Evolutionary conservation across 2,113 vertebrate species (phyloP).

Genomic region (Rhinogobius similis): DNA sequence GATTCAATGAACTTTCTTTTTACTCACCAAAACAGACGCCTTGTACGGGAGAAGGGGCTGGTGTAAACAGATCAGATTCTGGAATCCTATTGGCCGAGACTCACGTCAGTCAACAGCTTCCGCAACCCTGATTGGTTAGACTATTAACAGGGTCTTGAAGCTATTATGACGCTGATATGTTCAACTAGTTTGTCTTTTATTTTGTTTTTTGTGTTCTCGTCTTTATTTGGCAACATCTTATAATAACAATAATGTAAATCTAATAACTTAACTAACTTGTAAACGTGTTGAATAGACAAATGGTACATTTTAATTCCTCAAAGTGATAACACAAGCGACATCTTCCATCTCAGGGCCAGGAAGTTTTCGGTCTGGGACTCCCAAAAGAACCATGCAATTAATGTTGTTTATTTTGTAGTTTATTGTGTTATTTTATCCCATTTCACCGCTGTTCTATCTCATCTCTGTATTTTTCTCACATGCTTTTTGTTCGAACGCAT

Average conservation of each 20-base stretch:
- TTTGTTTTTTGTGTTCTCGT: background rate
- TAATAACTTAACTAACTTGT: background rate
- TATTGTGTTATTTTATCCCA: too few relatives aligned
- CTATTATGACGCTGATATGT: slow-evolving; percentile 7
- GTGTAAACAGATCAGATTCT: slow-evolving; percentile 41
- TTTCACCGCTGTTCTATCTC: too few relatives aligned
- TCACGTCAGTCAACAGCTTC: slow-evolving; percentile 9
- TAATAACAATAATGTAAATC: background rate
- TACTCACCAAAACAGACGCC: slow-evolving; percentile 74
- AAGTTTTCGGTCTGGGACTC: too few relatives aligned
- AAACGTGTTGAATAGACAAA: background rate
- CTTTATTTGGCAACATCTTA: background rate
- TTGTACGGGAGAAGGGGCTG: slow-evolving; percentile 52
- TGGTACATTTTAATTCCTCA: background rate
- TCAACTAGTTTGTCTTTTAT: background rate
- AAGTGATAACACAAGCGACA: background rate
- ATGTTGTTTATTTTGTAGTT: too few relatives aligned
- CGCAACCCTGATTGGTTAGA: slow-evolving; percentile 41
- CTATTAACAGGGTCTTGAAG: background rate
- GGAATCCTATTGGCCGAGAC: slow-evolving; percentile 31
- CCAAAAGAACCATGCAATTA: too few relatives aligned
- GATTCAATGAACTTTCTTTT: slow-evolving; percentile 67
- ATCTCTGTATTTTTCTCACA: background rate
- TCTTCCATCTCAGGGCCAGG: background rate
- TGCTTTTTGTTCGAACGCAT: too few relatives aligned